A percentile compares a stretch with the other conserved stretches of the same genome.
Evolutionary conservation across 1,140 invertebrate species (phyloP).

Genomic region (Anoplolepis gracilipes): DNA sequence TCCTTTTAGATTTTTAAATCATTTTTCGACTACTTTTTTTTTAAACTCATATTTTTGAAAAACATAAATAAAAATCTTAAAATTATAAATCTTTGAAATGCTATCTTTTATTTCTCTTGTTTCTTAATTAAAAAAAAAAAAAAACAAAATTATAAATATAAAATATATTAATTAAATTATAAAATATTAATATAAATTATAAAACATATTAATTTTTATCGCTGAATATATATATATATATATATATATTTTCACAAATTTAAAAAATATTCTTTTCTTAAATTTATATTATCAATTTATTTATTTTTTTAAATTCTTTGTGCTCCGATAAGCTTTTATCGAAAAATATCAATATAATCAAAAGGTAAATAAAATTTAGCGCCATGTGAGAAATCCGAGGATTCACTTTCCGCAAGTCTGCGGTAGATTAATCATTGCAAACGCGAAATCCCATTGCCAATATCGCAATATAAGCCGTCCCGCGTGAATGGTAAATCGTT

Average conservation of each 20-base stretch:
- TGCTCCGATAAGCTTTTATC: background rate
- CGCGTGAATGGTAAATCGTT: slow-evolving; percentile 45
- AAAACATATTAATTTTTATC: too few species aligned
- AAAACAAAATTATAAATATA: too few species aligned
- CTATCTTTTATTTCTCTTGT: background rate
- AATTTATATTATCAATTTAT: too few species aligned
- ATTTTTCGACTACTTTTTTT: background rate
- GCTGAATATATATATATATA: too few species aligned
- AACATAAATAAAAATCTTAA: too few species aligned
- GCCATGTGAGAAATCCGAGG: background rate
- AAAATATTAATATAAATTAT: too few species aligned
- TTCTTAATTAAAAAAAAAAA: too few species aligned
- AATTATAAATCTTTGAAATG: background rate
- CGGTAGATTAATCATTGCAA: slow-evolving; percentile 33
- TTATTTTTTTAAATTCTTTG: background rate
- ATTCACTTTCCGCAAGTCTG: background rate
- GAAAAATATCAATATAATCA: background rate
- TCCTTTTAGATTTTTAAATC: too few species aligned
- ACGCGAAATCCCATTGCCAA: slow-evolving; percentile 37
- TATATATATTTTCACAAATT: too few species aligned
- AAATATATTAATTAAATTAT: too few species aligned
- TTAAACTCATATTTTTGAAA: background rate
- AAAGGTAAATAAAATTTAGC: background rate
- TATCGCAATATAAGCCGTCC: slow-evolving; percentile 15
- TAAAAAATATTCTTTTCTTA: too few species aligned